phyloP scores from a whole-genome alignment of 2,113 vertebrate species.

The Caloenas nicobarica region DNA sequence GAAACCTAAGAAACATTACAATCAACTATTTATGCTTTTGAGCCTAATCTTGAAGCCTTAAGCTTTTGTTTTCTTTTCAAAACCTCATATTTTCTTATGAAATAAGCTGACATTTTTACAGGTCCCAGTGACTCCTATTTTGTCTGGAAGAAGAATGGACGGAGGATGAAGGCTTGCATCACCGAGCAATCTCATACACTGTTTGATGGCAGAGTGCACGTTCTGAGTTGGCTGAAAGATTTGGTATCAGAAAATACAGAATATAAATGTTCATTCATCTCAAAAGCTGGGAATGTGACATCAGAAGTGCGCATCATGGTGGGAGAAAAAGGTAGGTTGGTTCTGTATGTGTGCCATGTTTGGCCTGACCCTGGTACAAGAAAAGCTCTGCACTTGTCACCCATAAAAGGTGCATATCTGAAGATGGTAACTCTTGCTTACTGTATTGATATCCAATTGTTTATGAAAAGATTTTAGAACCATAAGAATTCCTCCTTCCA shows the following conservation, averaged over 20 bases:
- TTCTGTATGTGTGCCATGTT: not conserved
- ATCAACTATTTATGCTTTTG: not conserved
- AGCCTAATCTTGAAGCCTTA: not conserved
- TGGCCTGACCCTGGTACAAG: not conserved
- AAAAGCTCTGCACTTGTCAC: not conserved
- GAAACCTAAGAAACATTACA: not conserved
- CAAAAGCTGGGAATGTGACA: conserved; percentile 71
- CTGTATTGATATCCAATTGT: not conserved
- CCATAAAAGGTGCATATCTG: not conserved
- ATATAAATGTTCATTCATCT: conserved; percentile 83
- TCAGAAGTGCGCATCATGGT: conserved; percentile 80
- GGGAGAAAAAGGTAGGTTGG: conserved; percentile 25
- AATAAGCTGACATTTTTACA: conserved; percentile 52
- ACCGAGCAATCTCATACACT: conserved; percentile 74
- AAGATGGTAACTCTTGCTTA: not conserved
- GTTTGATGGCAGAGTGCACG: conserved; percentile 73
- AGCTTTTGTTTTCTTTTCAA: not conserved
- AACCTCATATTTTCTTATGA: not conserved
- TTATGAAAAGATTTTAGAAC: not conserved
- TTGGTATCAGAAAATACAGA: conserved; percentile 76
- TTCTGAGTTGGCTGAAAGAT: conserved; percentile 89
- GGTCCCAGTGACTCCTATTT: conserved; percentile 83
- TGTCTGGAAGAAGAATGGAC: conserved; percentile 86
- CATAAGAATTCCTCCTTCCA: not conserved
- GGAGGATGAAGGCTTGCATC: conserved; percentile 71